Evolutionary conservation across 2,888 invertebrate species (phyloP).

Genomic region (Oegoconia quadripuncta): DNA sequence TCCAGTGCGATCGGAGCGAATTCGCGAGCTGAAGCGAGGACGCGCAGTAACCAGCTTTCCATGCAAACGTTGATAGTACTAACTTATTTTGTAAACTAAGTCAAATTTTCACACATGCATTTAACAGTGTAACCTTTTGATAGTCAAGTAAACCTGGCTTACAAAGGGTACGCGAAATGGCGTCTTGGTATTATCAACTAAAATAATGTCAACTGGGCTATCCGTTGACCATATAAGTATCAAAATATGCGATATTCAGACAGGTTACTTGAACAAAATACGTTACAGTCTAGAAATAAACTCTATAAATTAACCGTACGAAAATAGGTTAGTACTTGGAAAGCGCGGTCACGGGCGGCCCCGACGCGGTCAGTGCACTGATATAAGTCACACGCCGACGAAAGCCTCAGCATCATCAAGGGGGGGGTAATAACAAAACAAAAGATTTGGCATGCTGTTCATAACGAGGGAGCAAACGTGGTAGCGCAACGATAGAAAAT

Average conservation of each 20-base stretch:
- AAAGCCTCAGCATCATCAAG: slow-evolving; percentile 78
- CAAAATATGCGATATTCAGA: slow-evolving; percentile 1
- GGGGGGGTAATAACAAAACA: slow-evolving; percentile 60
- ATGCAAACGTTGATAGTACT: slow-evolving; percentile 52
- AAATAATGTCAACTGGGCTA: slow-evolving; percentile 3
- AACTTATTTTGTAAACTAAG: slow-evolving; percentile 44
- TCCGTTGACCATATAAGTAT: not conserved
- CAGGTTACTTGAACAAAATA: slow-evolving; percentile 6
- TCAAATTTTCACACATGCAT: slow-evolving; percentile 4
- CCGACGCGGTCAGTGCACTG: slow-evolving; percentile 74
- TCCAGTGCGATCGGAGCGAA: slow-evolving; percentile 76
- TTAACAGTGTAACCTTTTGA: not conserved
- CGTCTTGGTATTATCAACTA: no score
- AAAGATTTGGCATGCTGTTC: slow-evolving; percentile 78
- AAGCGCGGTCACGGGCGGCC: slow-evolving; percentile 65
- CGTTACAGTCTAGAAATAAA: not conserved
- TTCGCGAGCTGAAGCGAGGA: slow-evolving; percentile 59
- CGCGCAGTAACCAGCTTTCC: slow-evolving; percentile 60
- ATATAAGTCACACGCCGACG: slow-evolving; percentile 75
- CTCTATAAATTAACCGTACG: slow-evolving; percentile 24
- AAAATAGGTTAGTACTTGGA: slow-evolving; percentile 74
- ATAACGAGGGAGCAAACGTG: slow-evolving; percentile 77
- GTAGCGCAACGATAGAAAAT: slow-evolving; percentile 71
- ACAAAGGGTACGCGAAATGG: no score
- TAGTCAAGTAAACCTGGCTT: slow-evolving; percentile 8